phyloP scores from a whole-genome alignment of 2,888 invertebrate genomes.

The Macaria notata region DNA sequence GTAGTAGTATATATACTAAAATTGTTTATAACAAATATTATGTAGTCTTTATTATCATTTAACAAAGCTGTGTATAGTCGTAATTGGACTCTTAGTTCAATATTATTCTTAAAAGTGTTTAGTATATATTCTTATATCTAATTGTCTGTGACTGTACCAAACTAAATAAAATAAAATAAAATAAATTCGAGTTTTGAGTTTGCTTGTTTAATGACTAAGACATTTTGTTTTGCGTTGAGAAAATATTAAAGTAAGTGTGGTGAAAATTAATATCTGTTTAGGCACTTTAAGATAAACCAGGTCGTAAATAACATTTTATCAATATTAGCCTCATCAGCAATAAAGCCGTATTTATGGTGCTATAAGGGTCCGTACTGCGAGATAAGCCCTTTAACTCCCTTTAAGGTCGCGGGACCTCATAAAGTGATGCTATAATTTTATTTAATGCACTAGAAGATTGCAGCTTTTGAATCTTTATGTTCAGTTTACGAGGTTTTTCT shows the following conservation, averaged over 20 bases:
- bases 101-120: too few species aligned
- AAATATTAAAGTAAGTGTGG: too few species aligned
- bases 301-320: constrained; percentile 28
- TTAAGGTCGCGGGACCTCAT: constrained; percentile 18
- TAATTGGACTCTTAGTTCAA: too few species aligned
- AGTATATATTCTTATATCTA: too few species aligned
- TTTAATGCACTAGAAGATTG: constrained; percentile 26
- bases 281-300: constrained; percentile 20
- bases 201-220: not conserved
- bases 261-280: constrained; percentile 13
- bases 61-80: too few species aligned
- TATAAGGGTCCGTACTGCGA: constrained; percentile 30
- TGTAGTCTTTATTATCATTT: too few species aligned
- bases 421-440: constrained; percentile 25
- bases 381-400: constrained; percentile 31
- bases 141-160: too few species aligned
- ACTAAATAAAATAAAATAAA: too few species aligned
- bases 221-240: not conserved
- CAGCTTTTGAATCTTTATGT: constrained; percentile 12
- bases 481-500: constrained; percentile 7
- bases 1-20: too few species aligned
- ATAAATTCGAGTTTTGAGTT: too few species aligned
- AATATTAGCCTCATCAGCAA: constrained; percentile 33
- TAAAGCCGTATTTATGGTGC: constrained; percentile 41
- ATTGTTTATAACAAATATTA: too few species aligned